These are phyloP conservation scores for Catocala fraxini DNA, from an alignment of 2,888 invertebrate species.

Conservation along the genomic window DNA sequence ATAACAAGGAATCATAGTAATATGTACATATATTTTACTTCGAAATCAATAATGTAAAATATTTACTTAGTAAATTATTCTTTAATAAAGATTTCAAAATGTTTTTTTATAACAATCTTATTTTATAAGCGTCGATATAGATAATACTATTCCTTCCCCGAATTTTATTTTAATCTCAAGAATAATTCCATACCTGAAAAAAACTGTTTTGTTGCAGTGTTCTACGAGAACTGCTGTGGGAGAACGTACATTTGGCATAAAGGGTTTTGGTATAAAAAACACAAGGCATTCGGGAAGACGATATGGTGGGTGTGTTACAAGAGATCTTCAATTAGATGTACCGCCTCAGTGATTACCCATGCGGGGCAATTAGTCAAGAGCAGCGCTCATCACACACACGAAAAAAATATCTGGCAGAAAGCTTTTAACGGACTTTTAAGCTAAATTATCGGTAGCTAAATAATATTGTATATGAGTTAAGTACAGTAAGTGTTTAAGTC, in stretches of 20 bases:
- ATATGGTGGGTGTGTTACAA: conserved; percentile 63
- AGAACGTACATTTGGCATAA: conserved; percentile 47
- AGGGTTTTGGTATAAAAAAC: conserved; percentile 52
- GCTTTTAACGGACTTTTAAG: conserved; percentile 40
- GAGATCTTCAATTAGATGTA: conserved; percentile 51
- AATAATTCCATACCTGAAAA: not conserved
- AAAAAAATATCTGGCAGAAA: conserved; percentile 44
- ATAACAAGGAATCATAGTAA: too few species aligned
- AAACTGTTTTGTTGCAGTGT: conserved; percentile 34
- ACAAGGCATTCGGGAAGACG: conserved; percentile 46
- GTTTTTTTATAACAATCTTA: too few species aligned
- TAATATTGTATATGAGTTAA: not conserved
- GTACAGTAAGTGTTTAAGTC: conserved; percentile 1
- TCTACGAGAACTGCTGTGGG: conserved; percentile 46
- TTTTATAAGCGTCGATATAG: too few species aligned
- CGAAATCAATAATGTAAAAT: too few species aligned
- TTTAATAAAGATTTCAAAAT: too few species aligned
- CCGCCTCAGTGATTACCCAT: conserved; percentile 53
- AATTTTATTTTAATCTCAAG: too few species aligned
- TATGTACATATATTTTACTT: too few species aligned
- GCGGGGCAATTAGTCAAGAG: conserved; percentile 45
- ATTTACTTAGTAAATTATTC: too few species aligned
- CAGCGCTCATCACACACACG: conserved; percentile 49
- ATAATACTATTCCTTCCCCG: too few species aligned
- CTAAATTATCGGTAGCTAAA: conserved; percentile 14